phyloP scores from a whole-genome alignment of 2,888 invertebrate genomes.

The Calameuta pallipes region DNA sequence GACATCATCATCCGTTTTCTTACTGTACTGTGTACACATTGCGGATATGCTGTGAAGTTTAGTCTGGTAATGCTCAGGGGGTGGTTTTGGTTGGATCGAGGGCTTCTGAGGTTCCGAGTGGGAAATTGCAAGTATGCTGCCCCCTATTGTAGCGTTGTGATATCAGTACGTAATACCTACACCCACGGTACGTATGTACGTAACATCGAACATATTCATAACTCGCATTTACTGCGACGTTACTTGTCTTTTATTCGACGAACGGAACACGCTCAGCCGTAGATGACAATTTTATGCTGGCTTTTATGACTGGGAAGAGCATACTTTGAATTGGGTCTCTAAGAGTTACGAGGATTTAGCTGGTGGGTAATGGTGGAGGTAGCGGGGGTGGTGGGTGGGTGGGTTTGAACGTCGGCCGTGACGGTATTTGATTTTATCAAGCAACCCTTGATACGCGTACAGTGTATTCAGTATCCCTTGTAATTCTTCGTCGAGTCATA shows the following conservation, averaged over 20 bases:
- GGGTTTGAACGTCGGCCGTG: background rate
- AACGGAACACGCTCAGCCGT: constrained; percentile 43
- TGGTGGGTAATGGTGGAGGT: background rate
- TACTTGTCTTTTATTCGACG: constrained; percentile 50
- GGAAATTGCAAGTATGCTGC: background rate
- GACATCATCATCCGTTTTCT: background rate
- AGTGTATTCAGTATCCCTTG: background rate
- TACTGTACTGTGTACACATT: background rate
- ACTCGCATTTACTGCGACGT: constrained; percentile 50
- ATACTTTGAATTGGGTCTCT: constrained; percentile 53
- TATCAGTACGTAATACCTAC: background rate
- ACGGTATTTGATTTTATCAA: background rate
- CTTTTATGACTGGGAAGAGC: constrained; percentile 56
- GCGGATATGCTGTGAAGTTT: background rate
- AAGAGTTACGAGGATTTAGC: constrained; percentile 37
- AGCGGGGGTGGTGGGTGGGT: background rate
- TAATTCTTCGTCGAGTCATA: background rate
- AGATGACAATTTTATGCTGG: constrained; percentile 58
- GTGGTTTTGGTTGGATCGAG: background rate
- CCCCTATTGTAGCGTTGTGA: constrained; percentile 37
- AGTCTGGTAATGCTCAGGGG: background rate
- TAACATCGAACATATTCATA: constrained; percentile 59
- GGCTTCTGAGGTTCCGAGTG: background rate
- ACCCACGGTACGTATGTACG: background rate
- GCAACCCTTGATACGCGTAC: background rate